Evolutionary conservation across 2,797 vertebrate genomes (phyloP).

Genomic region (Luscinia luscinia): DNA sequence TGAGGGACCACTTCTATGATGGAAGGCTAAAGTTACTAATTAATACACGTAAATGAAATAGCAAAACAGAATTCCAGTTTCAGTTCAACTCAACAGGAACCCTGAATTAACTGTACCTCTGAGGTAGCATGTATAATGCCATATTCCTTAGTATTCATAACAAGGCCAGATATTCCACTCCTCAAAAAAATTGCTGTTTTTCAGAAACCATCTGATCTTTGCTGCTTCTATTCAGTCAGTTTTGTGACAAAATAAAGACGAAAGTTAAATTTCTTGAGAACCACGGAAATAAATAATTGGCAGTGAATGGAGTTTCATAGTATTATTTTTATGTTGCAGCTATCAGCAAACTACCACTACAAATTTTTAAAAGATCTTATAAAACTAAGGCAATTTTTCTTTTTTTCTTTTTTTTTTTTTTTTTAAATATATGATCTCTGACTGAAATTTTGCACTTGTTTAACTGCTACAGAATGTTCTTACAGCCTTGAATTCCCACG

Average conservation of each 20-base stretch:
- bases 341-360: neutral
- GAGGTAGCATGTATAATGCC: neutral
- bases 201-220: neutral
- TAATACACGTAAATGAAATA: neutral
- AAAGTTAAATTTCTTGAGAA: neutral
- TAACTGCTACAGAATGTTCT: constrained; percentile 64
- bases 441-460: constrained; percentile 20
- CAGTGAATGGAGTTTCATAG: constrained; percentile 29
- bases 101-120: neutral
- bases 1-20: neutral
- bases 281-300: neutral
- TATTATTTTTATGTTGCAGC: constrained; percentile 28
- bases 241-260: neutral
- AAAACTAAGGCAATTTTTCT: neutral
- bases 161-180: neutral
- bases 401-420: neutral
- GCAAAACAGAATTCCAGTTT: neutral
- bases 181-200: neutral
- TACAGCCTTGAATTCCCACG: constrained; percentile 60
- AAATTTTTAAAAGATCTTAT: constrained; percentile 25
- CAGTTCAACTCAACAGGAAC: neutral
- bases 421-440: constrained; percentile 32
- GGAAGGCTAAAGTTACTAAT: neutral
- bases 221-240: neutral
- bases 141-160: neutral